Percentiles rank a stretch among this genome's conserved stretches.
Evolutionary conservation across 2,113 vertebrate species (phyloP).

Genomic region (Pterocles burchelli): DNA sequence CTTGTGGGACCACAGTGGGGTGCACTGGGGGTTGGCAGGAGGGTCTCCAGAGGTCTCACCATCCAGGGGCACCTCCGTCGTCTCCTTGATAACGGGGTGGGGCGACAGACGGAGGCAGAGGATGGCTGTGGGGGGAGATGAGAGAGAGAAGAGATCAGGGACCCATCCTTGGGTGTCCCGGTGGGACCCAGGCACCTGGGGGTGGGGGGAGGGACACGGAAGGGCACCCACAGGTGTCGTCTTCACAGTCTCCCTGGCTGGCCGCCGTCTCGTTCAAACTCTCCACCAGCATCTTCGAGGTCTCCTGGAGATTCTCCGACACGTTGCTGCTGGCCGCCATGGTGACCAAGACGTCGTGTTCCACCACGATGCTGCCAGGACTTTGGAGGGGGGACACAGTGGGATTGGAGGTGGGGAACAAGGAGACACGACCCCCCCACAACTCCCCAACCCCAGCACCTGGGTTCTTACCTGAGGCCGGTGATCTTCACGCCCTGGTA

Average conservation of each 20-base stretch:
- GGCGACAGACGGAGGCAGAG: background rate
- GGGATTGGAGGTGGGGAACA: background rate
- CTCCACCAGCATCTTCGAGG: background rate
- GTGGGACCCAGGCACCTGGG: background rate
- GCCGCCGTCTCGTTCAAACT: background rate
- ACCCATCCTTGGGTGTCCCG: background rate
- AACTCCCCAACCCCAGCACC: too few relatives aligned
- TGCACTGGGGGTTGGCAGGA: too few relatives aligned
- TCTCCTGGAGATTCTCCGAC: accelerated
- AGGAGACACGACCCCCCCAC: too few relatives aligned
- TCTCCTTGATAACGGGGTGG: background rate
- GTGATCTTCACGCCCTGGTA: background rate
- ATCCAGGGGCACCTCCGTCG: accelerated
- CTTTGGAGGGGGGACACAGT: background rate
- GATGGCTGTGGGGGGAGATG: background rate
- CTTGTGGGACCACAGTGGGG: too few relatives aligned
- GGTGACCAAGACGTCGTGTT: background rate
- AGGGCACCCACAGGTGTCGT: background rate
- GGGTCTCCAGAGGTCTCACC: background rate
- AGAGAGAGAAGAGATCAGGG: background rate
- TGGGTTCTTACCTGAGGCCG: background rate
- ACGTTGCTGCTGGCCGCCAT: accelerated
- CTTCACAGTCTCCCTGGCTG: background rate
- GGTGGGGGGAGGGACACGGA: background rate
- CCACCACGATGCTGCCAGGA: background rate